phyloP scores from a whole-genome alignment of 2,797 vertebrate genomes.

The Sebastes itinus region DNA sequence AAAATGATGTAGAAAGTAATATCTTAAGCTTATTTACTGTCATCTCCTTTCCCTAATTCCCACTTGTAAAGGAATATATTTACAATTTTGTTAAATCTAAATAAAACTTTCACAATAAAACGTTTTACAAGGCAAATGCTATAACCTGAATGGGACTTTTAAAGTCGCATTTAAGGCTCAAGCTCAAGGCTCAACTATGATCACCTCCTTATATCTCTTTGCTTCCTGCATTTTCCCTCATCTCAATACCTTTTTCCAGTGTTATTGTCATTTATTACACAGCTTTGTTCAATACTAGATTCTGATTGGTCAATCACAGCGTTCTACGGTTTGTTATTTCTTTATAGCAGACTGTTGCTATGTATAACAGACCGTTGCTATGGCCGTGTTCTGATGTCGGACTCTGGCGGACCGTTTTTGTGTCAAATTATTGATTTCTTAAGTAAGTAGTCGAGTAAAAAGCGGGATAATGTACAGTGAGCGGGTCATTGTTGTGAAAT shows the following conservation, averaged over 20 bases:
- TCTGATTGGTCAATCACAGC: too few relatives aligned
- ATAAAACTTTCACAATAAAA: not conserved
- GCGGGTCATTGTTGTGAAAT: too few relatives aligned
- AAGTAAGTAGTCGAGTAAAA: too few relatives aligned
- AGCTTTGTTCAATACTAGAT: too few relatives aligned
- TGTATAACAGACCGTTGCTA: too few relatives aligned
- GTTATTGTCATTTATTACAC: too few relatives aligned
- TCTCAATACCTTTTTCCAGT: not conserved
- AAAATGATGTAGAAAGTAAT: not conserved
- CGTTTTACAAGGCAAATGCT: not conserved
- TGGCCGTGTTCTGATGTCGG: too few relatives aligned
- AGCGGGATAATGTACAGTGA: fast-evolving
- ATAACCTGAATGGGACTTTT: not conserved
- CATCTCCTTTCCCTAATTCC: not conserved
- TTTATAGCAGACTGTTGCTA: too few relatives aligned
- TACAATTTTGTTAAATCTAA: not conserved
- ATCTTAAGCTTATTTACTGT: not conserved
- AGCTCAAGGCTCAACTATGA: not conserved
- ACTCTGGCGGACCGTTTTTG: too few relatives aligned
- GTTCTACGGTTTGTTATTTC: too few relatives aligned
- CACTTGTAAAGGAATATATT: not conserved
- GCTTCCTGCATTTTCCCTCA: not conserved
- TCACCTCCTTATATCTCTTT: not conserved
- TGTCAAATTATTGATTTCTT: too few relatives aligned
- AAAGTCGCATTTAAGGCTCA: not conserved